Conservation (phyloP, 1,140 invertebrate species). For the Nylanderia fulva region DNA sequence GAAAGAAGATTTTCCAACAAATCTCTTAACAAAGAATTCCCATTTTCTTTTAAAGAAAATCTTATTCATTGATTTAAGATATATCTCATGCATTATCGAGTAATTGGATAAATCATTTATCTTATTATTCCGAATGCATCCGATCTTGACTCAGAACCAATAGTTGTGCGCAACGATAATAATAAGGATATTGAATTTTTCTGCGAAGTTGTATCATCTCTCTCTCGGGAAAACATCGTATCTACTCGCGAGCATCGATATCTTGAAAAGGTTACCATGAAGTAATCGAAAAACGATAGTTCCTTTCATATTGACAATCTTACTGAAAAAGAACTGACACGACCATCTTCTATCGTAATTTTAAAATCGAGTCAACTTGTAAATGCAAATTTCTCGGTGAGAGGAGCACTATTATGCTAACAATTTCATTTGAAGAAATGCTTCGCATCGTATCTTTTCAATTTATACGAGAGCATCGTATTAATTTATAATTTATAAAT, state of each 20-base stretch:
- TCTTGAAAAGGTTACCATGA: slow-evolving; percentile 18
- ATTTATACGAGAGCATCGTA: neutral
- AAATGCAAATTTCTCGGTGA: neutral
- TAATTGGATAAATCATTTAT: slow-evolving; percentile 35
- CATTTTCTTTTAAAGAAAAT: neutral
- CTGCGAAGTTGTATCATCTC: slow-evolving; percentile 12
- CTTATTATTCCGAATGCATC: slow-evolving; percentile 8
- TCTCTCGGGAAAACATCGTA: slow-evolving; percentile 20
- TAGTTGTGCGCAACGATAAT: slow-evolving; percentile 38
- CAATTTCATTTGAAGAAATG: neutral
- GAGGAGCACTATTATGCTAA: neutral
- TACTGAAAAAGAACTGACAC: neutral
- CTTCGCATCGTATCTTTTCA: neutral
- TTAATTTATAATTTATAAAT: slow-evolving; percentile 5
- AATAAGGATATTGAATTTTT: slow-evolving; percentile 71
- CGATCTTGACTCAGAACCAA: slow-evolving; percentile 47
- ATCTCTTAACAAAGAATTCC: neutral
- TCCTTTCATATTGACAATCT: neutral
- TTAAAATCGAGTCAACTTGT: slow-evolving; percentile 12
- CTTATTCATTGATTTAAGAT: neutral
- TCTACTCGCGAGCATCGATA: slow-evolving; percentile 53
- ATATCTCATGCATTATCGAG: neutral
- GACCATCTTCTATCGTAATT: slow-evolving; percentile 6
- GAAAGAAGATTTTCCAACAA: neutral
- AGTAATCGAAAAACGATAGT: slow-evolving; percentile 43